Conservation (phyloP, 2,888 invertebrate genomes). For the Margaritifera margaritifera region DNA sequence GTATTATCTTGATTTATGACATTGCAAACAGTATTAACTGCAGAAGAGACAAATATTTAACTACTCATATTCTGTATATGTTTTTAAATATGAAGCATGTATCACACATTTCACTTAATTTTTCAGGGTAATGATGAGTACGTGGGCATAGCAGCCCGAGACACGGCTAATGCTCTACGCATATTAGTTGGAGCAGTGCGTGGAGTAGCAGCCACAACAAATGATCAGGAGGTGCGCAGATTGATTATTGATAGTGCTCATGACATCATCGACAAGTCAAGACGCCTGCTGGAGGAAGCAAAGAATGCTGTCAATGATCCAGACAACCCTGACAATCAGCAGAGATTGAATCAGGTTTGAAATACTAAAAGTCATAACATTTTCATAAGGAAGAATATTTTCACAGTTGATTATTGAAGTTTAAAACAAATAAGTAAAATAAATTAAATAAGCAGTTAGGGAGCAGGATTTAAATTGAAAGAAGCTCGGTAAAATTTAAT, state of each 20-base stretch:
- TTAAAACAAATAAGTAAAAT: too few relatives aligned
- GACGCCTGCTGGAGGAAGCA: slow-evolving; percentile 86
- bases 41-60: background rate
- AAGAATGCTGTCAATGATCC: slow-evolving; percentile 82
- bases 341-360: slow-evolving; percentile 80
- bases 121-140: slow-evolving; percentile 82
- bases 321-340: slow-evolving; percentile 77
- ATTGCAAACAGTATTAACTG: background rate
- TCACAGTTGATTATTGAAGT: background rate
- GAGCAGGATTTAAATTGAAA: too few relatives aligned
- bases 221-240: slow-evolving; percentile 74
- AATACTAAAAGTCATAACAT: too few relatives aligned
- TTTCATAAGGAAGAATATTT: too few relatives aligned
- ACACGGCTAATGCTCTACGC: slow-evolving; percentile 84
- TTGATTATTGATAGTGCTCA: slow-evolving; percentile 78
- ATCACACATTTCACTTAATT: background rate
- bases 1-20: background rate
- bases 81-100: background rate
- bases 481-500: too few relatives aligned
- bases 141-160: slow-evolving; percentile 86
- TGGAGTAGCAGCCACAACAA: slow-evolving; percentile 76
- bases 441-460: too few relatives aligned
- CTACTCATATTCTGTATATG: background rate
- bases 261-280: slow-evolving; percentile 86
- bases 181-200: slow-evolving; percentile 84